Evolutionary conservation across 1,140 invertebrate species (phyloP).

Genomic region (Homalodisca vitripennis): DNA sequence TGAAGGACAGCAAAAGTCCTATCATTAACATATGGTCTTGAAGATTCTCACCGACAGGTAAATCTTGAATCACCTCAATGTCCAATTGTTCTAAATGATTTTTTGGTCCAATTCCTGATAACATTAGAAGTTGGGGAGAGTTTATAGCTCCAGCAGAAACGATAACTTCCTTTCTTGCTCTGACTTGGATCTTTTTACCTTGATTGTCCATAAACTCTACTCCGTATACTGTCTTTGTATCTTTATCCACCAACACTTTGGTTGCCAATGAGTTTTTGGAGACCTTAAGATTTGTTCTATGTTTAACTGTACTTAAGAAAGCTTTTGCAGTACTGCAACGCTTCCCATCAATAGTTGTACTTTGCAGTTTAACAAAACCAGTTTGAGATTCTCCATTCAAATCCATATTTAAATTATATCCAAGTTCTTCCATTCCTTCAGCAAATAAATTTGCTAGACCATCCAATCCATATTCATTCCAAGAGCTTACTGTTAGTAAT

Average conservation of each 20-base stretch:
- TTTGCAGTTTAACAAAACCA: slow-evolving; percentile 46
- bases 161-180: slow-evolving; percentile 34
- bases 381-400: slow-evolving; percentile 65
- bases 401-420: slow-evolving; percentile 56
- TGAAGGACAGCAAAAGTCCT: slow-evolving; percentile 64
- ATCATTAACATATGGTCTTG: slow-evolving; percentile 70
- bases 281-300: slow-evolving; percentile 56
- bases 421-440: slow-evolving; percentile 52
- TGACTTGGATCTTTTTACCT: slow-evolving; percentile 39
- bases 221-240: slow-evolving; percentile 54
- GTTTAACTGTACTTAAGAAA: slow-evolving; percentile 54
- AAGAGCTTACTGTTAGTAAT: slow-evolving; percentile 38
- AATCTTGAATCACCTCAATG: slow-evolving; percentile 53
- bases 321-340: slow-evolving; percentile 57
- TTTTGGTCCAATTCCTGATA: slow-evolving; percentile 33
- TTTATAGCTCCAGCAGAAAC: slow-evolving; percentile 34
- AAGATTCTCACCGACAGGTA: slow-evolving; percentile 61
- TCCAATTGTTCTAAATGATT: slow-evolving; percentile 23
- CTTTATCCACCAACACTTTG: slow-evolving; percentile 55
- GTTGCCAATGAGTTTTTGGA: slow-evolving; percentile 54
- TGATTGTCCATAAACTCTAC: slow-evolving; percentile 52
- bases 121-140: slow-evolving; percentile 32
- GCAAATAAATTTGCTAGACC: slow-evolving; percentile 55
- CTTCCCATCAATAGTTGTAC: slow-evolving; percentile 48
- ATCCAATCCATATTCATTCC: slow-evolving; percentile 46